Base-by-base conservation (phyloP, 2,888 invertebrate genomes). In the Oligia strigilis region DNA sequence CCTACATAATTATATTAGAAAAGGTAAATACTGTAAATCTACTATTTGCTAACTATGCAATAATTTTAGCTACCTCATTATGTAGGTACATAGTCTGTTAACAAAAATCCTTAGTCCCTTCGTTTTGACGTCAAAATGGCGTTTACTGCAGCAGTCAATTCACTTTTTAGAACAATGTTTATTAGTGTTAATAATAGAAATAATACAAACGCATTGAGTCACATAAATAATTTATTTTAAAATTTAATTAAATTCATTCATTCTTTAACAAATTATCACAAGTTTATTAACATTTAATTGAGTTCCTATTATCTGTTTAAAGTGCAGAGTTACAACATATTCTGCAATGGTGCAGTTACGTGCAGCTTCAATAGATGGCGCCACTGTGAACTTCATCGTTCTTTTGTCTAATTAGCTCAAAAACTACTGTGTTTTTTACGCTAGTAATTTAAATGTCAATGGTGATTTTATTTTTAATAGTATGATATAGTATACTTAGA, bases 171-270 rank as follows among this genome's bases (percentile, higher is more conserved):
- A 52, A 52, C 19, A 29, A 66, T 67, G n/a, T 43, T 4, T n/a
- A 0, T 17, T 11, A 46, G 19, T 72, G 13, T 43, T 66, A 55
- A 60, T 19, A 43, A 67, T n/a, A 67, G 1, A 46, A 78, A 80
- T 65, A 83, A 81, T 40, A 80, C 14, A 80, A 72, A 66, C 36
- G 0, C 9, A 73, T 58, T 67, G 52, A 65, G 1, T 83, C 85
- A 89, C 88, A 88, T 90, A 88, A 90, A 89, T 88, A 88, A 79
- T 90, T 77, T 89, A 90, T 88, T 86, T 84, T 70, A 75, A 75
- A 19, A 75, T 83, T 89, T 87, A 60, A 60, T 60, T n/a, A 83
- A 78, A 82, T 83, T 82, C 83, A 89, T 88, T 75, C 83, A 87
- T 87, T 67, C 88, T 11, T 79, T 77, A 87, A 87, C 88, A 86